phyloP scores from a whole-genome alignment of 2,113 vertebrate species.

The Silurus meridionalis region DNA sequence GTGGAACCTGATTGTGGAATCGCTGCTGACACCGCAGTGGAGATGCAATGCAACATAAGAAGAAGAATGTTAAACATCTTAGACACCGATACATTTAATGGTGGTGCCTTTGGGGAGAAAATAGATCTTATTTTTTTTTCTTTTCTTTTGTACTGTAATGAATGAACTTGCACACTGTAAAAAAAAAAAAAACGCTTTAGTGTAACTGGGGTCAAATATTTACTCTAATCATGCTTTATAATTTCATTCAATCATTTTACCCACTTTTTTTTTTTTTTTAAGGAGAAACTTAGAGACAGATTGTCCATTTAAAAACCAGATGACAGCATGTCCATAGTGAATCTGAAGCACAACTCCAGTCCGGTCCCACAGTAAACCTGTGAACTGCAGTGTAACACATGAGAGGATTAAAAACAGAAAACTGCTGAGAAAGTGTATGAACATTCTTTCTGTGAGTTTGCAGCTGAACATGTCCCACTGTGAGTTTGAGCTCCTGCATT shows the following conservation, averaged over 20 bases:
- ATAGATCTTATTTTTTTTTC: not conserved
- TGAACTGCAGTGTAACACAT: not conserved
- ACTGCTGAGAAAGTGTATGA: not conserved
- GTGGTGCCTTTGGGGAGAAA: not conserved
- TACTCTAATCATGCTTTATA: not conserved
- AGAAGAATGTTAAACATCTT: not conserved
- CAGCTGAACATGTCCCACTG: not conserved
- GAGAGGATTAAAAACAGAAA: not conserved
- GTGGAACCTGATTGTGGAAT: slow-evolving; percentile 45
- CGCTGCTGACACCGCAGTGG: slow-evolving; percentile 33
- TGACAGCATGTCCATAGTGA: not conserved
- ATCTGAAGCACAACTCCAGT: not conserved
- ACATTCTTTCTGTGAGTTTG: not conserved
- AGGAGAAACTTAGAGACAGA: not conserved
- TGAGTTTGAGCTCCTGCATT: slow-evolving; percentile 38
- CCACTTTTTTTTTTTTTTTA: not conserved
- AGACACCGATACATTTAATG: not conserved
- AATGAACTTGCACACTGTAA: not conserved
- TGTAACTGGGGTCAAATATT: not conserved
- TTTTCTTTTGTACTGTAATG: not conserved
- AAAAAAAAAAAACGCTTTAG: not conserved
- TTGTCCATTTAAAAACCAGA: not conserved
- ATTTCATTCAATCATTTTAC: not conserved
- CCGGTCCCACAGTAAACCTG: not conserved
- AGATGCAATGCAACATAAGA: slow-evolving; percentile 4